phyloP scores from a whole-genome alignment of 2,888 invertebrate species.

The Cotesia congregata region DNA sequence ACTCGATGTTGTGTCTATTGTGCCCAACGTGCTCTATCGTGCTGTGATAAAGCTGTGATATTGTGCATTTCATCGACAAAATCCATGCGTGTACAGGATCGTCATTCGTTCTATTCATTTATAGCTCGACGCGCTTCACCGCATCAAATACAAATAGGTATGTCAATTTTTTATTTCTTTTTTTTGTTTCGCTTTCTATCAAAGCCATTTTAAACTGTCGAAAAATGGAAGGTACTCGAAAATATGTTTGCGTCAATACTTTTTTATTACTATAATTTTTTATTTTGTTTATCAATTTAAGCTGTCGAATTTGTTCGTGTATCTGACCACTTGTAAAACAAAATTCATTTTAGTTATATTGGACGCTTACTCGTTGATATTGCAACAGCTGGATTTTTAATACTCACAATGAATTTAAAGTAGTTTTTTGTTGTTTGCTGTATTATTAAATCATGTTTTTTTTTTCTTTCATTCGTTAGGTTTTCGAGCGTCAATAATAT shows the following conservation, averaged over 20 bases:
- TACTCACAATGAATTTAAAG: neutral
- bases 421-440: neutral
- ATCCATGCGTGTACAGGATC: conserved; percentile 6
- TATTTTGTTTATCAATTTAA: conserved; percentile 15
- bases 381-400: neutral
- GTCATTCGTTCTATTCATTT: conserved; percentile 1
- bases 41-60: conserved; percentile 58
- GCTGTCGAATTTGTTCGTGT: conserved; percentile 28
- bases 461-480: neutral
- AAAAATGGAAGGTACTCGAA: conserved; percentile 3
- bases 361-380: neutral
- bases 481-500: neutral
- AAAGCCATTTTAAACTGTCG: neutral
- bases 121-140: conserved; percentile 6
- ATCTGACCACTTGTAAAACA: neutral
- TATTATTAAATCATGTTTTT: neutral
- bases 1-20: conserved; percentile 36
- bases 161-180: conserved; percentile 9
- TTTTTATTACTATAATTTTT: neutral
- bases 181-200: neutral
- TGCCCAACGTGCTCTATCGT: conserved; percentile 45
- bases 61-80: conserved; percentile 43
- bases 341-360: neutral
- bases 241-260: conserved; percentile 2
- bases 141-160: conserved; percentile 34